Conservation (phyloP, 2,797 vertebrate species). For the Pseudochirops corinnae region DNA sequence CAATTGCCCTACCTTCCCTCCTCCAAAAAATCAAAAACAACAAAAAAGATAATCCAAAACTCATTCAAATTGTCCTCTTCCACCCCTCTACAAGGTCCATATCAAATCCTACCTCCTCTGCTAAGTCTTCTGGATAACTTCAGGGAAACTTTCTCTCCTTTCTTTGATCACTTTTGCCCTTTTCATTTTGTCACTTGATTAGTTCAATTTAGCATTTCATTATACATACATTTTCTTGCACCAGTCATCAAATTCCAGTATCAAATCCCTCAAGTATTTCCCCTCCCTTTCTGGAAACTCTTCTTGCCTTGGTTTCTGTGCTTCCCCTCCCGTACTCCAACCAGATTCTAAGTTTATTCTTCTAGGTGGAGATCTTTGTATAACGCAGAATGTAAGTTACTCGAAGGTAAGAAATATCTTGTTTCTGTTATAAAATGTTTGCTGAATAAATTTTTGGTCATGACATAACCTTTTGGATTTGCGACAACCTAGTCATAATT, state of each 20-base stretch:
- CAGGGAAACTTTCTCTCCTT: background rate
- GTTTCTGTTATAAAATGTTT: background rate
- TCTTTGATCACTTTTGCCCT: background rate
- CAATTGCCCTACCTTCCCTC: too few species aligned
- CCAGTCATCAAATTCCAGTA: background rate
- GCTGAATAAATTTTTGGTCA: constrained; percentile 21
- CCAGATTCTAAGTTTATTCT: constrained; percentile 29
- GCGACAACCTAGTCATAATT: background rate
- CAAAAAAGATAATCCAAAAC: background rate
- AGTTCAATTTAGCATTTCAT: background rate
- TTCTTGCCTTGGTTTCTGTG: background rate
- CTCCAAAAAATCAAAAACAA: too few species aligned
- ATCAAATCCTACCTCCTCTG: background rate
- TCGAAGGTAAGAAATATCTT: background rate
- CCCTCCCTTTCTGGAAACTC: background rate
- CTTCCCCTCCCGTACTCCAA: background rate
- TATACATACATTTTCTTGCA: background rate
- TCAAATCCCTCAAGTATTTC: background rate
- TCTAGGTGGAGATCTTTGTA: background rate
- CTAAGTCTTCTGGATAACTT: background rate
- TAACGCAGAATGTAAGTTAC: background rate
- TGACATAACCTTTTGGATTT: background rate
- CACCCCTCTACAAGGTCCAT: background rate
- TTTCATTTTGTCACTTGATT: background rate
- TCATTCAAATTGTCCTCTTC: background rate